phyloP scores from a whole-genome alignment of 1,140 invertebrate species.

The Euura lappo region DNA sequence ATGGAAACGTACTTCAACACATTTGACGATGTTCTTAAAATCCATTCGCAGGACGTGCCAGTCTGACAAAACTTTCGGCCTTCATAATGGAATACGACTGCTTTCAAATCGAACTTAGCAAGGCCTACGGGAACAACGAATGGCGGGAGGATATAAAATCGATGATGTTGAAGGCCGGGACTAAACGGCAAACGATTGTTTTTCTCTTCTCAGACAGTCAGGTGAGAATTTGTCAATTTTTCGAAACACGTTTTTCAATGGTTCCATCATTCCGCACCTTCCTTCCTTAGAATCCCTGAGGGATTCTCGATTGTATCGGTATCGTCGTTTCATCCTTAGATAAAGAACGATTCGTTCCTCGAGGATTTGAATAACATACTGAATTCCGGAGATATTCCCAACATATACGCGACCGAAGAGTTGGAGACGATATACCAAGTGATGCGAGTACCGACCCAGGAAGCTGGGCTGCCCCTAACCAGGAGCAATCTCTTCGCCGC shows the following conservation, averaged over 20 bases:
- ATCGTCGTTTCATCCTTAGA: constrained; percentile 46
- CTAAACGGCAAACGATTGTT: constrained; percentile 64
- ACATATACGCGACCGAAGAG: constrained; percentile 70
- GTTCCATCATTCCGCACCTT: too few species aligned
- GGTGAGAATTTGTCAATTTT: constrained; percentile 36
- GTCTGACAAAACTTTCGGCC: constrained; percentile 68
- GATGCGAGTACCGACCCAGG: constrained; percentile 68
- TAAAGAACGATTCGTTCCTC: constrained; percentile 71
- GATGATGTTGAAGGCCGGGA: constrained; percentile 65
- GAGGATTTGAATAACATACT: constrained; percentile 75
- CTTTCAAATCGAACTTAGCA: constrained; percentile 64
- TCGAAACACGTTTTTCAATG: too few species aligned
- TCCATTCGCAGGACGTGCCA: constrained; percentile 63
- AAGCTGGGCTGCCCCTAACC: constrained; percentile 69
- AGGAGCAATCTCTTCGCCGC: constrained; percentile 76
- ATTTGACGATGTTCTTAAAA: not conserved
- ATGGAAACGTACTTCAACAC: not conserved
- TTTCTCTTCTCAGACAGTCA: constrained; percentile 75
- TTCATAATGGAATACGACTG: constrained; percentile 67
- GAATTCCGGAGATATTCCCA: constrained; percentile 74
- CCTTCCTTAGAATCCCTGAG: too few species aligned
- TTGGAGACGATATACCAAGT: constrained; percentile 67
- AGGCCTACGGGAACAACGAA: constrained; percentile 59
- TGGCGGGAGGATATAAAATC: constrained; percentile 72
- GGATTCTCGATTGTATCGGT: too few species aligned